Percentiles rank a stretch among this genome's conserved stretches.
phyloP scores from a whole-genome alignment of 2,113 vertebrate species.

The Porphyrio hochstetteri region DNA sequence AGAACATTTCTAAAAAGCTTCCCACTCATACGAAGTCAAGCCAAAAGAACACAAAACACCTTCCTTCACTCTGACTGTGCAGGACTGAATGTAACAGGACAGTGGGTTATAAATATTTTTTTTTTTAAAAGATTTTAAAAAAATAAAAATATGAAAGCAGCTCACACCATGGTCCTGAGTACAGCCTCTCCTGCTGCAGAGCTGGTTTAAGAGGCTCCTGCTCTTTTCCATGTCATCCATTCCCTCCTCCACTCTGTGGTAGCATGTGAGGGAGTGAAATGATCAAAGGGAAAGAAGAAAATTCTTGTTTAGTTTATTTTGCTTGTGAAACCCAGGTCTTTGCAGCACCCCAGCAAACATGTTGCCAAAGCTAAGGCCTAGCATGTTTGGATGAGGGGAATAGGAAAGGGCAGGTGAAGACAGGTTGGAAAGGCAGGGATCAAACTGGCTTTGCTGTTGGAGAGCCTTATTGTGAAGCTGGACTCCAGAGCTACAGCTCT shows the following conservation, averaged over 20 bases:
- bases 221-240: neutral
- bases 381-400: neutral
- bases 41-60: constrained; percentile 56
- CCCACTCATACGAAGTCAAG: constrained; percentile 47
- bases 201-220: neutral
- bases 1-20: constrained; percentile 56
- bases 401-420: neutral
- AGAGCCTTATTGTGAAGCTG: neutral
- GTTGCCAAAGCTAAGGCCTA: neutral
- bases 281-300: neutral
- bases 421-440: neutral
- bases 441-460: neutral
- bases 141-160: neutral
- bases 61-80: constrained; percentile 15
- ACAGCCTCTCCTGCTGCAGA: neutral
- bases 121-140: neutral
- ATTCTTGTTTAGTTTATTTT: neutral
- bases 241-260: neutral
- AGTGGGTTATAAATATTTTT: neutral
- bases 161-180: rapidly evolving
- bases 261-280: neutral
- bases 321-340: neutral
- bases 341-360: neutral
- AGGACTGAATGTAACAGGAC: neutral
- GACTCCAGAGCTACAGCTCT: neutral